Conservation (phyloP, 1,140 invertebrate species). For the Lethocerus indicus region DNA sequence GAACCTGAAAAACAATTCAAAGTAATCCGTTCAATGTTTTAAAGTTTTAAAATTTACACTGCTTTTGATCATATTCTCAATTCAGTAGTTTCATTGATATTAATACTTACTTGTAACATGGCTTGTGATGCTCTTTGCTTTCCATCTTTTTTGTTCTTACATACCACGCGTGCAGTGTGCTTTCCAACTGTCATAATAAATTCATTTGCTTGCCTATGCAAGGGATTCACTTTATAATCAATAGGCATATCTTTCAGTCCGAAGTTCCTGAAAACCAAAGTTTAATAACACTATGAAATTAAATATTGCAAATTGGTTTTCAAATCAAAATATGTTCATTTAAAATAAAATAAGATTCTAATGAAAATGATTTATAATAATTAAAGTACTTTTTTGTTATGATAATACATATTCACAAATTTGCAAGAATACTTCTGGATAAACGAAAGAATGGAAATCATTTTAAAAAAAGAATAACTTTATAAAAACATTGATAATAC, state of each 20-base stretch:
- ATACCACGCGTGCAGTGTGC: conserved; percentile 70
- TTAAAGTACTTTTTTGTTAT: too few relatives aligned
- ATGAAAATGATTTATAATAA: too few relatives aligned
- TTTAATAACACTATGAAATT: conserved; percentile 9
- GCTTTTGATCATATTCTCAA: too few relatives aligned
- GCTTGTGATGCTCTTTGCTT: conserved; percentile 91
- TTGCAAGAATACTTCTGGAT: background rate
- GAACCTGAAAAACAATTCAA: conserved; percentile 22
- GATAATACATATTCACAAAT: background rate
- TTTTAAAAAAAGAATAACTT: conserved; percentile 2
- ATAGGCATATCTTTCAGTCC: conserved; percentile 79
- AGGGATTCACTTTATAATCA: conserved; percentile 69
- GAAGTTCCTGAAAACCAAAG: conserved; percentile 47
- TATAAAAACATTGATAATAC: background rate
- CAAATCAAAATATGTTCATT: background rate
- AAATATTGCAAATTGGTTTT: background rate
- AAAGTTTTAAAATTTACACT: too few relatives aligned
- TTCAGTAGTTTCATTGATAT: too few relatives aligned
- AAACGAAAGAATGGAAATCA: background rate
- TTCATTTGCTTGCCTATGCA: conserved; percentile 85
- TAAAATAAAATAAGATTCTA: background rate
- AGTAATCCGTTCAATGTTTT: background rate
- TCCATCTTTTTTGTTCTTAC: conserved; percentile 94
- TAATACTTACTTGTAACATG: conserved; percentile 58
- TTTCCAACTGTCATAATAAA: conserved; percentile 90